These are phyloP conservation scores for Cerceris rybyensis DNA, from an alignment of 2,888 invertebrate species.

Conservation along the genomic window DNA sequence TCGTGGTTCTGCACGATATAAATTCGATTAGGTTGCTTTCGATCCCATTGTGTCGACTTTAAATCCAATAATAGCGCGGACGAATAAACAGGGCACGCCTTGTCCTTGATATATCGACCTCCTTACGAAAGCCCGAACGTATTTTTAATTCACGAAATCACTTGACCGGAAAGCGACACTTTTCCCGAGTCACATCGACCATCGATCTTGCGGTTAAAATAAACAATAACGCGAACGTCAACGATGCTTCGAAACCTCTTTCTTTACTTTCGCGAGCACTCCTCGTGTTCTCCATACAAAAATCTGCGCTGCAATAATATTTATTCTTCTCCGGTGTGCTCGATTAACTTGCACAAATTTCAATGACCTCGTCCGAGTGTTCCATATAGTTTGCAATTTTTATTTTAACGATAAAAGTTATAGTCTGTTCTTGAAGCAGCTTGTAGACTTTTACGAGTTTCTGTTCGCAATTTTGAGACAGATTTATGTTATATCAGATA, in stretches of 20 bases:
- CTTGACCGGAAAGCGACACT: constrained; percentile 43
- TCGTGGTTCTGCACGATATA: constrained; percentile 25
- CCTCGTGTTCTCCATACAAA: no score
- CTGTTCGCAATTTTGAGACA: no score
- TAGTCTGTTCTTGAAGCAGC: no score
- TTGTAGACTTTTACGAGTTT: no score
- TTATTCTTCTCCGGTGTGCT: no score
- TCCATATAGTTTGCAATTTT: no score
- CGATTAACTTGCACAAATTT: no score
- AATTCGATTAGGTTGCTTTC: constrained; percentile 53
- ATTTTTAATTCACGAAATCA: constrained; percentile 60
- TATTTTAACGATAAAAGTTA: no score
- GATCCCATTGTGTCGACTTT: constrained; percentile 51
- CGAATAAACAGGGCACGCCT: constrained; percentile 53
- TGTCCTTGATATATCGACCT: constrained; percentile 58
- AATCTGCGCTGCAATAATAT: no score
- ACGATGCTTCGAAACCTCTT: constrained; percentile 10
- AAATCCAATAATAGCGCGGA: constrained; percentile 54
- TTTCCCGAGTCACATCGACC: constrained; percentile 26
- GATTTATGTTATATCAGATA: no score
- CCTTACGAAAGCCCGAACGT: constrained; percentile 55
- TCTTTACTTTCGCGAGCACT: no score
- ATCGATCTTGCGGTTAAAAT: not conserved
- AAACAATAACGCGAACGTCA: not conserved
- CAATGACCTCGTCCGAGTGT: no score